Conservation (phyloP, 1,140 invertebrate genomes). For the Calliopsis andreniformis region DNA sequence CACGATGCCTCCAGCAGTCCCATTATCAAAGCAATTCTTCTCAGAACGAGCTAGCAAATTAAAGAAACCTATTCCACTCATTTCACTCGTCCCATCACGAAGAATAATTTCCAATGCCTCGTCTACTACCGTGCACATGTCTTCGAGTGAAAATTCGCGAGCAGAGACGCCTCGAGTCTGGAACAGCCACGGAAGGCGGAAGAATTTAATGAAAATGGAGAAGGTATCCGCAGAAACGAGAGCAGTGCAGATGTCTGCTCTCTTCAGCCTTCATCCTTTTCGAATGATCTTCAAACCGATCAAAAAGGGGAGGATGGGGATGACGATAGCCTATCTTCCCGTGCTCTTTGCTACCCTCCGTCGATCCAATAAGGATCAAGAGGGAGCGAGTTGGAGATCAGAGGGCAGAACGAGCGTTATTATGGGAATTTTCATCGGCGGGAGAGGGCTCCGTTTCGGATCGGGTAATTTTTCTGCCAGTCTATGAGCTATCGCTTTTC, state of each 20-base stretch:
- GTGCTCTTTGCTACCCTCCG: conserved; percentile 16
- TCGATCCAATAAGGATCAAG: conserved; percentile 48
- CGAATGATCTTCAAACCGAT: conserved; percentile 37
- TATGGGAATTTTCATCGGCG: conserved; percentile 40
- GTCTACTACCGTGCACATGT: too few species aligned
- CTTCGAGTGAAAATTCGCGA: conserved; percentile 14
- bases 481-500: background rate
- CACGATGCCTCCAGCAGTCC: too few species aligned
- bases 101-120: too few species aligned
- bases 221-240: conserved; percentile 3
- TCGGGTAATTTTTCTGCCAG: background rate
- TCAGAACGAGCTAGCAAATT: too few species aligned
- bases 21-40: too few species aligned
- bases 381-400: conserved; percentile 9
- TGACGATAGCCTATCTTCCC: conserved; percentile 17
- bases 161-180: background rate
- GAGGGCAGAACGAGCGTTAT: conserved; percentile 38
- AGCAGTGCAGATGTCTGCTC: background rate
- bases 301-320: background rate
- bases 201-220: conserved; percentile 49
- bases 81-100: too few species aligned
- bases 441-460: background rate
- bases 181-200: background rate
- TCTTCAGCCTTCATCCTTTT: conserved; percentile 23
- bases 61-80: too few species aligned